A percentile compares a stretch with the other conserved stretches of the same genome.
Conservation (phyloP, 2,888 invertebrate species). For the Drosophila austrosaltans region DNA sequence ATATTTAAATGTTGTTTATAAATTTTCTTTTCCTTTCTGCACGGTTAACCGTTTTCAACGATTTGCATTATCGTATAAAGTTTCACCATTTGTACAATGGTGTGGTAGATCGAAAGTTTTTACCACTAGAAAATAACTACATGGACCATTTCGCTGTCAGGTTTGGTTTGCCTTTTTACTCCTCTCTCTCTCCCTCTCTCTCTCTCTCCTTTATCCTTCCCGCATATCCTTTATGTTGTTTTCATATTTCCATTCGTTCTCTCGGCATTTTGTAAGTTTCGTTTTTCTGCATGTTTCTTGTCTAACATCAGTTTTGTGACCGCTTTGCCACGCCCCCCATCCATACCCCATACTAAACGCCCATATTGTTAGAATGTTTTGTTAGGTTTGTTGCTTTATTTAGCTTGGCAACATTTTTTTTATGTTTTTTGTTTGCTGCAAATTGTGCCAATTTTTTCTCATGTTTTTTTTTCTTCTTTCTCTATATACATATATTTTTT, state of each 20-base stretch:
- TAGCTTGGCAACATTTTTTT: slow-evolving; percentile 9
- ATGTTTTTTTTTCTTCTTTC: neutral
- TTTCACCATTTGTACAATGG: neutral
- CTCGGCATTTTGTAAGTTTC: slow-evolving; percentile 15
- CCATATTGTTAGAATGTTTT: slow-evolving; percentile 37
- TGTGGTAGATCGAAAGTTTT: neutral
- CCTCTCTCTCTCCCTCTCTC: neutral
- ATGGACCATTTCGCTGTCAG: neutral
- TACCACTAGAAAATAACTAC: slow-evolving; percentile 6
- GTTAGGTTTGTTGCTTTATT: slow-evolving; percentile 25
- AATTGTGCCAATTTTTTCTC: slow-evolving; percentile 1
- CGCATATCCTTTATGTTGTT: slow-evolving; percentile 24
- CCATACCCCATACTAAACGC: slow-evolving; percentile 29
- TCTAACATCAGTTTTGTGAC: slow-evolving; percentile 17
- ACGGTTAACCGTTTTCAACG: neutral
- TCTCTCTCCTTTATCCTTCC: neutral
- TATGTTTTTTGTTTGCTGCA: neutral
- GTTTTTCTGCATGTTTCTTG: slow-evolving; percentile 32
- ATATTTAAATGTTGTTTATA: no score
- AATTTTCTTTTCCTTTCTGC: neutral
- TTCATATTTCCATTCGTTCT: slow-evolving; percentile 38
- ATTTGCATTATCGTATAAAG: slow-evolving; percentile 2
- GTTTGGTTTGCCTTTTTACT: neutral
- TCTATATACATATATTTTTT: neutral
- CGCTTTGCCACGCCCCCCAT: slow-evolving; percentile 23